Conservation (phyloP, 2,888 invertebrate genomes). For the Amphipoea oculea region DNA sequence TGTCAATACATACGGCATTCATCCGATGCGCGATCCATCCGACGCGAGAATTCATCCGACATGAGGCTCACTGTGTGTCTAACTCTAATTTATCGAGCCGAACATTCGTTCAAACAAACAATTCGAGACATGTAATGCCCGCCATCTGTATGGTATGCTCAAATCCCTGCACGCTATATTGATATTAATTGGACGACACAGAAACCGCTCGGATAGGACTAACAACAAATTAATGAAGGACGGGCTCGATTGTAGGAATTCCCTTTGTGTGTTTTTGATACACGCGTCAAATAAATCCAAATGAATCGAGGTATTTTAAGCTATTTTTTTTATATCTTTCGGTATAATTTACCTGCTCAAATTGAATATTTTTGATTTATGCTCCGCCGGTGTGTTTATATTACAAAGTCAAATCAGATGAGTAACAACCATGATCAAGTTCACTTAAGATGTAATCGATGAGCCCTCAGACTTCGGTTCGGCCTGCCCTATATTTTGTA, state of each 20-base stretch:
- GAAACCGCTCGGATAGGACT: conserved; percentile 75
- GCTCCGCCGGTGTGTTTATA: conserved; percentile 17
- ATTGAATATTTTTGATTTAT: conserved; percentile 50
- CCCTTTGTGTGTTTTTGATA: conserved; percentile 80
- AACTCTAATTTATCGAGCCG: conserved; percentile 68
- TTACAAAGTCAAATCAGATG: conserved; percentile 54
- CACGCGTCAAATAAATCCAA: conserved; percentile 77
- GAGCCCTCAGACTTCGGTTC: conserved; percentile 15
- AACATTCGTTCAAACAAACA: conserved; percentile 61
- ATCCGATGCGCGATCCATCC: conserved; percentile 53
- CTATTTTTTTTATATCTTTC: conserved; percentile 41
- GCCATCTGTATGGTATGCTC: conserved; percentile 70
- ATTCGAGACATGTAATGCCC: conserved; percentile 61
- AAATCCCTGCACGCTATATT: conserved; percentile 79
- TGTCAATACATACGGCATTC: conserved; percentile 61
- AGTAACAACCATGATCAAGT: conserved; percentile 25
- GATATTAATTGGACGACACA: conserved; percentile 85
- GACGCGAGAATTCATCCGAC: conserved; percentile 51
- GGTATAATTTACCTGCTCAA: conserved; percentile 42
- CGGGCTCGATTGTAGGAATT: conserved; percentile 79
- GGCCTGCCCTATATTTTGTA: conserved; percentile 40
- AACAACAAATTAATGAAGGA: conserved; percentile 83
- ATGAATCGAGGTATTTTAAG: conserved; percentile 62
- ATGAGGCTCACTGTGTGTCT: conserved; percentile 52
- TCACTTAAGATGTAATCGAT: conserved; percentile 43